These are phyloP conservation scores for Stercorarius parasiticus DNA, from an alignment of 2,113 vertebrate genomes.

Conservation along the genomic window DNA sequence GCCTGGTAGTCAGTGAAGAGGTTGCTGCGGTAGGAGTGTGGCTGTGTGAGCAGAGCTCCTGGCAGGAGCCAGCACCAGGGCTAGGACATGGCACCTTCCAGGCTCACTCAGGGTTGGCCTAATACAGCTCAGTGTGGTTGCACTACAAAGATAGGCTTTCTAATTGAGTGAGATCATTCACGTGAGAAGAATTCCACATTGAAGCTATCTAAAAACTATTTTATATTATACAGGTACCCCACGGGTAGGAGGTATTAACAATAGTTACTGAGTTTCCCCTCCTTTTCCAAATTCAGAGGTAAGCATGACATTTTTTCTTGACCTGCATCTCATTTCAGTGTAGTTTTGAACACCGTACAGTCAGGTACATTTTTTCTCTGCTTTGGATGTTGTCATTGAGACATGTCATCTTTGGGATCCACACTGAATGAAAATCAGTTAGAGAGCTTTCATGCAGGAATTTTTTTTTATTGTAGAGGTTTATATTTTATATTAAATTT, in stretches of 20 bases:
- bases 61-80: neutral
- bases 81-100: neutral
- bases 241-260: neutral
- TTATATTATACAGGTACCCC: neutral
- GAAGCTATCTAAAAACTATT: neutral
- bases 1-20: neutral
- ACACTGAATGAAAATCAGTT: neutral
- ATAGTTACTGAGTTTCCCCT: neutral
- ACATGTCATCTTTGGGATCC: neutral
- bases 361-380: neutral
- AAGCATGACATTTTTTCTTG: neutral
- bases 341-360: neutral
- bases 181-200: neutral
- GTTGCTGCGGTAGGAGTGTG: fast-evolving
- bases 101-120: neutral
- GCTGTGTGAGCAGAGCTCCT: neutral
- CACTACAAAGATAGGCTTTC: neutral
- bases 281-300: neutral
- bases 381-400: neutral
- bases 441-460: neutral
- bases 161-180: neutral
- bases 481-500: slow-evolving; percentile 11
- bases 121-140: fast-evolving
- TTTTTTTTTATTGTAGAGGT: neutral
- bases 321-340: neutral